Conservation (phyloP, 2,113 vertebrate species). For the Brachyistius frenatus region DNA sequence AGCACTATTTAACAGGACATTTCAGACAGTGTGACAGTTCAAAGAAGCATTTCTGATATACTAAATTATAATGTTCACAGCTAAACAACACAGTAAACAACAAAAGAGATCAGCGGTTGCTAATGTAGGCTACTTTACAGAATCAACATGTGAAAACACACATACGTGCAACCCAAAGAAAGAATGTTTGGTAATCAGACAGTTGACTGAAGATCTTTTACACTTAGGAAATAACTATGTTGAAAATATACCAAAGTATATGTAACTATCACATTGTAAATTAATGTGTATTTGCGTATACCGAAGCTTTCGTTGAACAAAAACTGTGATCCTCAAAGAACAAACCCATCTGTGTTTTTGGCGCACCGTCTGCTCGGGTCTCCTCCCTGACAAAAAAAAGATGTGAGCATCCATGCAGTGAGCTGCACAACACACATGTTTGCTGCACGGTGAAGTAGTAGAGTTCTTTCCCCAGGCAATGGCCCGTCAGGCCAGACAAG, state of each 20-base stretch:
- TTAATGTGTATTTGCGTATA: background rate
- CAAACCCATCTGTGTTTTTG: conserved; percentile 52
- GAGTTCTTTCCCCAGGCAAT: conserved; percentile 70
- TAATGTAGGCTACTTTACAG: background rate
- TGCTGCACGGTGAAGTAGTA: conserved; percentile 50
- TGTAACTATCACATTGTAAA: conserved; percentile 2
- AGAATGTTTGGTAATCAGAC: too few relatives aligned
- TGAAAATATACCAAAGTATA: too few relatives aligned
- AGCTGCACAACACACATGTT: conserved; percentile 63
- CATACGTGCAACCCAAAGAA: background rate
- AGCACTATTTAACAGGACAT: background rate
- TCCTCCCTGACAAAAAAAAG: conserved; percentile 43
- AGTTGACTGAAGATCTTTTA: too few relatives aligned
- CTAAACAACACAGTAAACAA: conserved; percentile 2
- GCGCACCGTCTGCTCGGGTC: conserved; percentile 38
- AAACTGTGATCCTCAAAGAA: conserved; percentile 37
- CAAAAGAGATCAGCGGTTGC: background rate
- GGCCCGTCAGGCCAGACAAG: conserved; percentile 77
- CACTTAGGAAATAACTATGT: too few relatives aligned
- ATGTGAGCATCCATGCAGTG: conserved; percentile 67
- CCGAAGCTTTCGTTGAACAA: conserved; percentile 20
- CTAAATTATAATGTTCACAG: background rate
- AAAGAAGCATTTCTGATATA: background rate
- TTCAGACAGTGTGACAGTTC: too few relatives aligned
- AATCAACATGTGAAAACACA: background rate